A percentile compares a stretch with the other conserved stretches of the same genome.
phyloP scores from a whole-genome alignment of 64 coral and sea anemone species.

The Porites australiensis region DNA sequence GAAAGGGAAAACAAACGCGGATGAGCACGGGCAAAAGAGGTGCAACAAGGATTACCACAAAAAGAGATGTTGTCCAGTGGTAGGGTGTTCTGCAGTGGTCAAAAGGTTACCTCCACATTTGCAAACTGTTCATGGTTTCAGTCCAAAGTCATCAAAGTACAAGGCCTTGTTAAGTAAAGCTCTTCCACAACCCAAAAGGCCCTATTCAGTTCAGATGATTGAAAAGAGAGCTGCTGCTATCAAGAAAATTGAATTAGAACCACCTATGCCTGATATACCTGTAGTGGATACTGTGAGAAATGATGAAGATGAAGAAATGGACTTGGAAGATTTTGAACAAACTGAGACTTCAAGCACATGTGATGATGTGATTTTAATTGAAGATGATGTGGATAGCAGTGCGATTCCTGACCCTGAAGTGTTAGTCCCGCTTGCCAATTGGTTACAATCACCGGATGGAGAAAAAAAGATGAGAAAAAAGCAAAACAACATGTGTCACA shows the following conservation, averaged over 20 bases:
- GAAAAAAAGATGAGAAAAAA: constrained; percentile 63
- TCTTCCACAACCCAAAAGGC: not conserved
- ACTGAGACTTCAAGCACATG: too few relatives aligned
- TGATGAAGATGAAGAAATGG: not conserved
- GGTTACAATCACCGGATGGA: constrained; percentile 73
- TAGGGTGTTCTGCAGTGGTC: constrained; percentile 47
- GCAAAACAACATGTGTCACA: constrained; percentile 63
- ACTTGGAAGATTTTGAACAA: not conserved
- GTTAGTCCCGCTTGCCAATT: constrained; percentile 41
- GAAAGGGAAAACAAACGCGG: not conserved
- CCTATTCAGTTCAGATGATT: not conserved
- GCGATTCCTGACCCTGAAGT: constrained; percentile 1
- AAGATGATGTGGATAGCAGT: not conserved
- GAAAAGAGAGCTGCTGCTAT: not conserved
- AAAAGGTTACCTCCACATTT: constrained; percentile 60
- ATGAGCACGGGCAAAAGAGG: not conserved
- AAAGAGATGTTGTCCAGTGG: constrained; percentile 41
- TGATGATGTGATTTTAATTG: too few relatives aligned
- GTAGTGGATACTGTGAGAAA: not conserved
- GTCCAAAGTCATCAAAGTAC: constrained; percentile 14
- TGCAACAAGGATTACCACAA: constrained; percentile 41
- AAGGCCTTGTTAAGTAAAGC: constrained; percentile 38
- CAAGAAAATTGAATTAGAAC: not conserved
- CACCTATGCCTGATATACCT: not conserved
- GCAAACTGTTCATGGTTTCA: constrained; percentile 51